phyloP scores from a whole-genome alignment of 2,888 invertebrate genomes.

The Holacanthella duospinosa region DNA sequence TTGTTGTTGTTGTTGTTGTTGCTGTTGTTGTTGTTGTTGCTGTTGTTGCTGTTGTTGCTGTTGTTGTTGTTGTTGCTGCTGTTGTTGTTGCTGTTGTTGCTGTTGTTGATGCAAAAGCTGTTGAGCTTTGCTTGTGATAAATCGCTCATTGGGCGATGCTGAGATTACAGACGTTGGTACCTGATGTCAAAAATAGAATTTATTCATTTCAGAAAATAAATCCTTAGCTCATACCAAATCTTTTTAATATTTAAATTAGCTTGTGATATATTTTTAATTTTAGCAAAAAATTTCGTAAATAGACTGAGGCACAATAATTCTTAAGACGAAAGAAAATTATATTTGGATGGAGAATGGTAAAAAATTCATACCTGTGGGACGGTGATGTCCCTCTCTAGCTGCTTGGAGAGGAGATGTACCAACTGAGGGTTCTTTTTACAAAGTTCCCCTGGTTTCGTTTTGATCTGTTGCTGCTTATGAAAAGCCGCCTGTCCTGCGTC shows the following conservation, averaged over 20 bases:
- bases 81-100: constrained; percentile 11
- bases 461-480: constrained; percentile 1
- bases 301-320: no score
- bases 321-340: no score
- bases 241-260: no score
- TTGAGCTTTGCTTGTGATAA: neutral
- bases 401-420: constrained; percentile 66
- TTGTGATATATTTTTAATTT: no score
- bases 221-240: no score
- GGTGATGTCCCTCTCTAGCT: constrained; percentile 56
- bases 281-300: no score
- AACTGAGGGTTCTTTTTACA: constrained; percentile 77
- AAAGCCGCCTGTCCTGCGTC: constrained; percentile 1
- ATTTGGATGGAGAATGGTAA: no score
- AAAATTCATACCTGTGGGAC: constrained; percentile 52
- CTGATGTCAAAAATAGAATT: neutral
- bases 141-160: constrained; percentile 3
- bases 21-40: constrained; percentile 1
- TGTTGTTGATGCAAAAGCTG: constrained; percentile 14
- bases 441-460: constrained; percentile 43
- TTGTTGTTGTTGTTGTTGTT: constrained; percentile 23
- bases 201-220: neutral
- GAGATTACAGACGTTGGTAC: constrained; percentile 3
- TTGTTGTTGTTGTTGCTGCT: neutral
- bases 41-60: neutral